These are phyloP conservation scores for Acronicta psi DNA, from an alignment of 2,888 invertebrate genomes.

Conservation along the genomic window DNA sequence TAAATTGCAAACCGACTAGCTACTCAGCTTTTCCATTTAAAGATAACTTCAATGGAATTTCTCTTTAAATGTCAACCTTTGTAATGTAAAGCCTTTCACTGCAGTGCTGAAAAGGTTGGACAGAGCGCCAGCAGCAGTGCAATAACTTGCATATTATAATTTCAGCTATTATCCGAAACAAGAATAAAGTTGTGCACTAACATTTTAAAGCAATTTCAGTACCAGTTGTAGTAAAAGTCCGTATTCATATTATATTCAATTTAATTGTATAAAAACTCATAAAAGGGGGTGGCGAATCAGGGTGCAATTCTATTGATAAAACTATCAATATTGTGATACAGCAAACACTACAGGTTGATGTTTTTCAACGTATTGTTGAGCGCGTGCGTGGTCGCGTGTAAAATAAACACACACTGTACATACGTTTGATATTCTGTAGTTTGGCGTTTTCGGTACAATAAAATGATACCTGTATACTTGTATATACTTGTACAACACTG, in stretches of 20 bases:
- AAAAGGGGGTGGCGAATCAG: conserved; percentile 3
- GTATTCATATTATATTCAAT: conserved; percentile 3
- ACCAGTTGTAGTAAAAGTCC: background rate
- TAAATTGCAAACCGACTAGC: background rate
- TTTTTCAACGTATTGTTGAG: background rate
- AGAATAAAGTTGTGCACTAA: background rate
- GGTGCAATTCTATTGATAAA: background rate
- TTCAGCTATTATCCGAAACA: background rate
- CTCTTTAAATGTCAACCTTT: conserved; percentile 7
- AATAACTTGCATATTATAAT: conserved; percentile 4
- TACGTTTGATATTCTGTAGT: background rate
- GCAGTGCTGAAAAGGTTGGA: too few relatives aligned
- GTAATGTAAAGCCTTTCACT: conserved; percentile 5
- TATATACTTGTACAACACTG: too few relatives aligned
- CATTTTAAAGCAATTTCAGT: background rate
- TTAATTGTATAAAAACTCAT: background rate
- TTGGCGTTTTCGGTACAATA: too few relatives aligned
- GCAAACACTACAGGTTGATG: conserved; percentile 5
- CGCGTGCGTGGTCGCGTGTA: background rate
- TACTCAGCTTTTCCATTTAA: conserved; percentile 3
- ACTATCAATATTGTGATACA: background rate
- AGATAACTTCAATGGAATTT: conserved; percentile 6
- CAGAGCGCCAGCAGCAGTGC: background rate
- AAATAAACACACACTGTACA: background rate
- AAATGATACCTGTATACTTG: too few relatives aligned